Conservation (phyloP, 2,113 vertebrate species). For the Thunnus thynnus region DNA sequence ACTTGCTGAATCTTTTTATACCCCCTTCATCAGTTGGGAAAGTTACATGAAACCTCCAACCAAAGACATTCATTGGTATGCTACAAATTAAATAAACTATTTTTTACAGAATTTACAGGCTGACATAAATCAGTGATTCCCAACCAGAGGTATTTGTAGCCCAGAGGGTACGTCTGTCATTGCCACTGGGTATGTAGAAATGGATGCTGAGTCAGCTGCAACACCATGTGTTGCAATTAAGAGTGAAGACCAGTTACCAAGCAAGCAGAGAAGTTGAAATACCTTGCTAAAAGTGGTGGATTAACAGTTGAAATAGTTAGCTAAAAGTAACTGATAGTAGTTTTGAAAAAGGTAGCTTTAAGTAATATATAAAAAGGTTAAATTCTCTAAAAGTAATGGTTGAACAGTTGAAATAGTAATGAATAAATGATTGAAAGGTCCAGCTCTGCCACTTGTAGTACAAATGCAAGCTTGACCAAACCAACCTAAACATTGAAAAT, state of each 20-base stretch:
- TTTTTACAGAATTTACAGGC: background rate
- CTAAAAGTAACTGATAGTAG: no score
- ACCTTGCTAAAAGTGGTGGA: no score
- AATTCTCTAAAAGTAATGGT: background rate
- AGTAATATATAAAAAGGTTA: no score
- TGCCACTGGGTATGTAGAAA: background rate
- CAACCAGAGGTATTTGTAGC: background rate
- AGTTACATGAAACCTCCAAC: conserved; percentile 30
- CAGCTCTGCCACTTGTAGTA: no score
- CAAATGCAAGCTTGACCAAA: no score
- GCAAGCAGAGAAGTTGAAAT: no score
- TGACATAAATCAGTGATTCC: background rate
- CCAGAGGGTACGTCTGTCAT: background rate
- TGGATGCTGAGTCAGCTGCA: background rate
- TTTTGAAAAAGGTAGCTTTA: no score
- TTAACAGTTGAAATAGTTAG: no score
- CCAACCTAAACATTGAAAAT: background rate
- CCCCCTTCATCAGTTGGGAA: conserved; percentile 29
- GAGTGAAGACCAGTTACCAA: background rate
- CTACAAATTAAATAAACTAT: background rate
- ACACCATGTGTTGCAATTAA: background rate
- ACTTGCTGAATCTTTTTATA: conserved; percentile 54
- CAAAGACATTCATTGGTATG: background rate
- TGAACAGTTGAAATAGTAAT: no score
- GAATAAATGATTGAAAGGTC: background rate